Percentiles rank a stretch among this genome's conserved stretches.
Evolutionary conservation across 2,113 vertebrate species (phyloP).

Genomic region (Todiramphus saurophagus): DNA sequence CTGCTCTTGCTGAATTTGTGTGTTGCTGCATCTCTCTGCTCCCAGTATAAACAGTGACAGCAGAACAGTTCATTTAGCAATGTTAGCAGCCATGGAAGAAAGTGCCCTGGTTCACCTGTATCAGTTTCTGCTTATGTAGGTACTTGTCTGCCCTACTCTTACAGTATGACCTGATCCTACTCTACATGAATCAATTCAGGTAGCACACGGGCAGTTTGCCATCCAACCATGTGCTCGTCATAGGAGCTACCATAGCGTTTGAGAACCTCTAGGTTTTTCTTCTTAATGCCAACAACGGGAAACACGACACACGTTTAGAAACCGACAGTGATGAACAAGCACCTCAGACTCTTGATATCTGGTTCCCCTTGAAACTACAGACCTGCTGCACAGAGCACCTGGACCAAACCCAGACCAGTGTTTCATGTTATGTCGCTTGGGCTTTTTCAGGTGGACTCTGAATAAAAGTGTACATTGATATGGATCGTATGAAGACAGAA

Average conservation of each 20-base stretch:
- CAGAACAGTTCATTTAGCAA: neutral
- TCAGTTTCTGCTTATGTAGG: neutral
- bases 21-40: too few species aligned
- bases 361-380: constrained; percentile 28
- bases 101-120: neutral
- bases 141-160: neutral
- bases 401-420: constrained; percentile 6
- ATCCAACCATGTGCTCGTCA: neutral
- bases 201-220: neutral
- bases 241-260: neutral
- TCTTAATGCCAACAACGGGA: constrained; percentile 11
- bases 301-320: constrained; percentile 17
- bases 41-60: neutral
- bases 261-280: neutral
- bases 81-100: neutral
- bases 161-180: neutral
- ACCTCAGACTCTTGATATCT: constrained; percentile 34
- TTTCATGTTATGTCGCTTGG: constrained; percentile 30
- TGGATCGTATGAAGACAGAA: constrained; percentile 14
- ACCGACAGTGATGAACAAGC: constrained; percentile 13
- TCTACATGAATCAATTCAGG: neutral
- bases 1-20: too few species aligned
- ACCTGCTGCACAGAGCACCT: neutral
- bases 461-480: constrained; percentile 11
- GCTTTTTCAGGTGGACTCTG: neutral